phyloP scores from a whole-genome alignment of 2,797 vertebrate species.

The Synanceia verrucosa region DNA sequence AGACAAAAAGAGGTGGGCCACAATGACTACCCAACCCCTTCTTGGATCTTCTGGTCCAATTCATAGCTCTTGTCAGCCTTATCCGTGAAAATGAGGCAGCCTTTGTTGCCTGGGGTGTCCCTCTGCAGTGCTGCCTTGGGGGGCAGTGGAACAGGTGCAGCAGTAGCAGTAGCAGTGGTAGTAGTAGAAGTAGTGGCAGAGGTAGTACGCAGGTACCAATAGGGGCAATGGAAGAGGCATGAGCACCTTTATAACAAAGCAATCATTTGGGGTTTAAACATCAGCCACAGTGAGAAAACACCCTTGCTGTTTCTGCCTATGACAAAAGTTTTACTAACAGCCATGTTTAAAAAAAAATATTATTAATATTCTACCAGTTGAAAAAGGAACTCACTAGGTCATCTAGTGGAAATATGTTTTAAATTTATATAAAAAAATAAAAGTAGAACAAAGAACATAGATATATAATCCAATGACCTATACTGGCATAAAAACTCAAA shows the following conservation, averaged over 20 bases:
- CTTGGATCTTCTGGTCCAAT: conserved; percentile 54
- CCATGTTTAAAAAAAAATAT: conserved; percentile 21
- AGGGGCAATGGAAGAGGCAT: conserved; percentile 79
- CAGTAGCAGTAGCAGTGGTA: conserved; percentile 56
- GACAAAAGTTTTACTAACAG: conserved; percentile 65
- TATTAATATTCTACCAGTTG: conserved; percentile 43
- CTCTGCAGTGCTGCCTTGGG: conserved; percentile 67
- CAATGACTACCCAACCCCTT: conserved; percentile 36
- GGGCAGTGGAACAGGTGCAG: conserved; percentile 74
- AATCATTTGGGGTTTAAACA: conserved; percentile 81
- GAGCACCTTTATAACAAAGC: conserved; percentile 82
- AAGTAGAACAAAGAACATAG: not conserved
- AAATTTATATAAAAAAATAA: not conserved
- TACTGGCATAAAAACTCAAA: conserved; percentile 9
- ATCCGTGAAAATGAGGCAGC: conserved; percentile 59
- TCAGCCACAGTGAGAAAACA: conserved; percentile 70
- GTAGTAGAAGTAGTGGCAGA: conserved; percentile 65
- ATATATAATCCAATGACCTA: not conserved
- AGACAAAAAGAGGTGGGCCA: conserved; percentile 18
- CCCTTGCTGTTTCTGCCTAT: conserved; percentile 67
- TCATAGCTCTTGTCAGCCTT: conserved; percentile 54
- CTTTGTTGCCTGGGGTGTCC: conserved; percentile 64
- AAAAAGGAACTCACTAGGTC: conserved; percentile 26
- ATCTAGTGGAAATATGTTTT: conserved; percentile 5
- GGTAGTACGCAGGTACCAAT: conserved; percentile 78